Base-by-base conservation (phyloP, 1,140 invertebrate species). In the Listronotus oregonensis region DNA sequence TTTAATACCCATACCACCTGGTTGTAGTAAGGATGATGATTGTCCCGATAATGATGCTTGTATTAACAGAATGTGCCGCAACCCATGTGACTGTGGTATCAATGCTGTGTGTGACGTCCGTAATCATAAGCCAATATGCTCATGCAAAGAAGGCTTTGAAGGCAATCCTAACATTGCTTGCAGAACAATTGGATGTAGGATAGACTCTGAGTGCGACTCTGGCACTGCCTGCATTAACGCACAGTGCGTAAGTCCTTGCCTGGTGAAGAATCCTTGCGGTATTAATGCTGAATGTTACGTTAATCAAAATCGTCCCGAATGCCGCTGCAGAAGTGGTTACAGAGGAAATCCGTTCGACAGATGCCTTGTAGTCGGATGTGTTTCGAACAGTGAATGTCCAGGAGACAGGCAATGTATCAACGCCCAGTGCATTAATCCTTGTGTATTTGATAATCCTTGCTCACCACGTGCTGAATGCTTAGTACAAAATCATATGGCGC, bases 351-450 rank as follows among this genome's bases (percentile, higher is more conserved):
- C 92, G 2, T 86, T 86, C 62, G 85, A 86, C 17, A 85, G 87
- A 56, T 95, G 93, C 72, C 82, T 85, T 60, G 83, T 91, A 7
- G 86, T 95, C 43, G 94, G 93, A n/a, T 96, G 94, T 80, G 85
- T 87, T 70, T 90, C 90, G 57, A 93, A 95, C 76, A 90, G 90
- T 62, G 94, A 96, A 65, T 97, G 94, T 80, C 91, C 93, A 1
- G 81, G 83, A 34, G 90, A 95, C 71, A 87, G 90, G 74, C 87
- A 91, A 68, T 97, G 94, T 75, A 86, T 90, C 44, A 93, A 94
- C 69, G 88, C 87, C 52, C 90, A 93, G 71, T 97, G 94, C 79
- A 86, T 92, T 12, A 88, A 93, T 77, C 93, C 93, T 1, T 97
- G 94, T 73, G 75, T 92, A 0, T 87, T 88, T 64, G 86, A 87